A percentile compares a stretch with the other conserved stretches of the same genome.
phyloP scores from a whole-genome alignment of 1,140 invertebrate species.

The Copidosoma floridanum region DNA sequence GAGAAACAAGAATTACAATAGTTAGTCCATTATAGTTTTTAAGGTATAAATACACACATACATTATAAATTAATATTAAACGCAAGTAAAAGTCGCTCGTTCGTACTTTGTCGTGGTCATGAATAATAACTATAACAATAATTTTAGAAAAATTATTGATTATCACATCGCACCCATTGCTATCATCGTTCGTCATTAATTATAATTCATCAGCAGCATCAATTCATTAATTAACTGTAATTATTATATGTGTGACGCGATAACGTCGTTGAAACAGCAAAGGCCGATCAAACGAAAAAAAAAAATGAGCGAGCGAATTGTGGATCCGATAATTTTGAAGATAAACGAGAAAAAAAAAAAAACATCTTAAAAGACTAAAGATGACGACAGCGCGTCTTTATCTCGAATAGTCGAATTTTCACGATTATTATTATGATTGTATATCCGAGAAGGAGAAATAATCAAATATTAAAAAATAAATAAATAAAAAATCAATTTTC shows the following conservation, averaged over 20 bases:
- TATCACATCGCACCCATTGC: neutral
- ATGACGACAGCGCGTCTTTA: neutral
- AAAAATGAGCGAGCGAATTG: neutral
- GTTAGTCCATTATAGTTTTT: conserved; percentile 23
- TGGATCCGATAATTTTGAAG: neutral
- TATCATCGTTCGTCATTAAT: conserved; percentile 9
- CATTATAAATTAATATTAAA: too few relatives aligned
- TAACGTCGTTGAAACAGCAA: too few relatives aligned
- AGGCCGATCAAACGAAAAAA: neutral
- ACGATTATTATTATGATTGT: too few relatives aligned
- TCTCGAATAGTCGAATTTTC: conserved; percentile 5
- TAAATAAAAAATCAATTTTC: neutral
- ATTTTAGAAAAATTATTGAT: too few relatives aligned
- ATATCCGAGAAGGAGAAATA: neutral
- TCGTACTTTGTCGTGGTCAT: neutral
- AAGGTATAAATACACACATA: conserved; percentile 18
- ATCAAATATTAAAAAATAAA: neutral
- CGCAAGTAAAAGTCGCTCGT: conserved; percentile 8
- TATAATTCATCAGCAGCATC: too few relatives aligned
- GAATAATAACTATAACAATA: too few relatives aligned
- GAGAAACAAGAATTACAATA: conserved; percentile 22
- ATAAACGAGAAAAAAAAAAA: neutral
- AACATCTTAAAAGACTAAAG: neutral
- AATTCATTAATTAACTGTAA: too few relatives aligned
- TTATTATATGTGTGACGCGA: too few relatives aligned